phyloP scores from a whole-genome alignment of 2,113 vertebrate species.

The Cariama cristata region DNA sequence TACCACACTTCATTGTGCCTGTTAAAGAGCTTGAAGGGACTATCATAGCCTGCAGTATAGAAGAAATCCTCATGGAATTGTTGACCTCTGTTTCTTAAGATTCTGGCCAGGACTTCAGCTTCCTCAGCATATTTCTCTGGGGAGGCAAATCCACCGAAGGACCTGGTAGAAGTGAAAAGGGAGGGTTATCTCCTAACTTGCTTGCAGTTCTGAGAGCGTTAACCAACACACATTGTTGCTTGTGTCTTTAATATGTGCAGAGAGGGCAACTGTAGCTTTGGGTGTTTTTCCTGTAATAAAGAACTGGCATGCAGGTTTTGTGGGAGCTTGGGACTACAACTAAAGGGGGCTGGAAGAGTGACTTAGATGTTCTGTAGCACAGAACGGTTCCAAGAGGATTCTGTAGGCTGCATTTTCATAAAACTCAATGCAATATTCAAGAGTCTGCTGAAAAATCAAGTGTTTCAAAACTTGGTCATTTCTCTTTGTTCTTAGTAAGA shows the following conservation, averaged over 20 bases:
- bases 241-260: not conserved
- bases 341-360: not conserved
- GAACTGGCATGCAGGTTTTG: not conserved
- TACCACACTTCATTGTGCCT: conserved; percentile 88
- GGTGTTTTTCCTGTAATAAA: not conserved
- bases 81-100: conserved; percentile 77
- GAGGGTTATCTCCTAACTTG: accelerated
- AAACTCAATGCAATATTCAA: not conserved
- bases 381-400: not conserved
- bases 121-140: conserved; percentile 78
- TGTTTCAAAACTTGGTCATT: not conserved
- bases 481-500: not conserved
- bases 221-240: not conserved
- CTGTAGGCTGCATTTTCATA: not conserved
- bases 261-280: not conserved
- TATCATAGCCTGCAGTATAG: conserved; percentile 84
- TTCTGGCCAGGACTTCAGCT: conserved; percentile 76
- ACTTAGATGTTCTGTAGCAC: not conserved
- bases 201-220: not conserved
- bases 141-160: conserved; percentile 82
- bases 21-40: conserved; percentile 86
- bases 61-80: conserved; percentile 76
- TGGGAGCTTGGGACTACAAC: not conserved
- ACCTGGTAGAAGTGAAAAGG: conserved; percentile 59
- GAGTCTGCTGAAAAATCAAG: not conserved